Conservation (phyloP, 2,888 invertebrate species). For the Oligia fasciuncula region DNA sequence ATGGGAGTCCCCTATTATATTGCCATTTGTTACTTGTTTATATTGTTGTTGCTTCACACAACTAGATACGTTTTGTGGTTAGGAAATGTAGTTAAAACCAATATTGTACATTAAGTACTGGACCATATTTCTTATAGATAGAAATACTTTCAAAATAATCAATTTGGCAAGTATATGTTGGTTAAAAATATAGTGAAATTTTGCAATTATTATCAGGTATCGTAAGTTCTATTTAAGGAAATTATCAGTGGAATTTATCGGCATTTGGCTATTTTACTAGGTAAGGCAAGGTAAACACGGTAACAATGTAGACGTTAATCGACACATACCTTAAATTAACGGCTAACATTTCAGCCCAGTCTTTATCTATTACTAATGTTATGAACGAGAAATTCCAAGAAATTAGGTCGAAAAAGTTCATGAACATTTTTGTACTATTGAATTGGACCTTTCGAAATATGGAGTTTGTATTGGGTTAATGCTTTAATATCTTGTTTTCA, state of each 20-base stretch:
- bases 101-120: constrained; percentile 54
- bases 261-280: constrained; percentile 51
- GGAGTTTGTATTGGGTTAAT: background rate
- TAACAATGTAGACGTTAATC: constrained; percentile 62
- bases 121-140: constrained; percentile 36
- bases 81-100: constrained; percentile 65
- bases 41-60: constrained; percentile 67
- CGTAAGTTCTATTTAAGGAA: constrained; percentile 52
- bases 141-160: constrained; percentile 35
- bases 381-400: constrained; percentile 29
- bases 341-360: constrained; percentile 43
- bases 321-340: constrained; percentile 61
- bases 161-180: background rate
- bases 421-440: constrained; percentile 2
- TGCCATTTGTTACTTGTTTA: constrained; percentile 71
- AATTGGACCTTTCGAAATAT: background rate
- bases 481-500: background rate
- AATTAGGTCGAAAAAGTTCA: constrained; percentile 32
- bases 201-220: constrained; percentile 25
- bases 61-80: constrained; percentile 69
- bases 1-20: constrained; percentile 70
- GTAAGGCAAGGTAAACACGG: constrained; percentile 59
- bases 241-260: constrained; percentile 62
- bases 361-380: constrained; percentile 26
- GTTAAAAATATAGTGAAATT: constrained; percentile 31